Conservation (phyloP, 2,113 vertebrate species). For the Oreochromis tanganicae region DNA sequence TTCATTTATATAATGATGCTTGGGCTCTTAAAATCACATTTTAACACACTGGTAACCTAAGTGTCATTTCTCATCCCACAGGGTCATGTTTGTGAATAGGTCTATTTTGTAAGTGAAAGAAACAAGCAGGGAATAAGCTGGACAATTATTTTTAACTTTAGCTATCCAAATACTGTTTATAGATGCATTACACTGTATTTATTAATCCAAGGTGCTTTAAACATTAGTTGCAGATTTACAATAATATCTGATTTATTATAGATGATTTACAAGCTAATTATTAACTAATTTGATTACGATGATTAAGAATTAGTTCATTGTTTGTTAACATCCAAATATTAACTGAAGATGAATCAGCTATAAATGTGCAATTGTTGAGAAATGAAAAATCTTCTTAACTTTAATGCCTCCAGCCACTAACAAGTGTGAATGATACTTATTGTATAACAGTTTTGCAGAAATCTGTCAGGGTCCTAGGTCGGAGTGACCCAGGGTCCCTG, state of each 20-base stretch:
- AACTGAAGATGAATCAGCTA: background rate
- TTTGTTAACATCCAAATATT: background rate
- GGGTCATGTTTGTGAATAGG: background rate
- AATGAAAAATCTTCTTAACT: background rate
- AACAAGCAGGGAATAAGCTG: background rate
- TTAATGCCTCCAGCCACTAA: background rate
- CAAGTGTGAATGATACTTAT: background rate
- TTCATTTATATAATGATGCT: background rate
- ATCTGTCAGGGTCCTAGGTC: too few species aligned
- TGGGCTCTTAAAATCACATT: background rate
- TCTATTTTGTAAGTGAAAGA: background rate
- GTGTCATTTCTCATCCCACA: background rate
- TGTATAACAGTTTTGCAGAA: background rate
- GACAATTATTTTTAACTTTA: background rate
- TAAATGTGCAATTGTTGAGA: background rate
- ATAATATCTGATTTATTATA: background rate
- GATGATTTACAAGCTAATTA: background rate
- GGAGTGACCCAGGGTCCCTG: too few species aligned
- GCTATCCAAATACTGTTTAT: background rate
- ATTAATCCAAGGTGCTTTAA: background rate
- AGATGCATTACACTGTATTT: background rate
- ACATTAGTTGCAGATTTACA: background rate
- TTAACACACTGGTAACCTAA: background rate
- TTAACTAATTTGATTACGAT: background rate
- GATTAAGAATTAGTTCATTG: background rate